Evolutionary conservation across 2,113 vertebrate species (phyloP), one percentile per base, ranked within the genome.

Genomic region (Myotis lucifugus): DNA sequence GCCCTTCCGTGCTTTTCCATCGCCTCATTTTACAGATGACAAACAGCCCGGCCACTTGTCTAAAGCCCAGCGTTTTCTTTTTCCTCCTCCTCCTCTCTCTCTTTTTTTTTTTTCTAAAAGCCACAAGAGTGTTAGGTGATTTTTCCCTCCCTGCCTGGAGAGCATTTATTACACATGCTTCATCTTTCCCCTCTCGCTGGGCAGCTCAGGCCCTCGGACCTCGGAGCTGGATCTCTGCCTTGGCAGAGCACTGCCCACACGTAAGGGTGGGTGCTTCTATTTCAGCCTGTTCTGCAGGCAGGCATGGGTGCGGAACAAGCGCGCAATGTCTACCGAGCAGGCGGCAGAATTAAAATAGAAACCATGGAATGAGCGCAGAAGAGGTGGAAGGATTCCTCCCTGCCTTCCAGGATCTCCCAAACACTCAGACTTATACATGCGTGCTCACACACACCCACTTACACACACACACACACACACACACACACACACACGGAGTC

Each of bases 11-110:
- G 92, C 93, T 98, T 98, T 98, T 98, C 97, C 96, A 98, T 96
- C 78, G 81, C 96, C 97, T 98, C 96, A 96, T 93, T 98, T 98
- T 90, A 95, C 78, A 96, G 74, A 96, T 92, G 97, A 97, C 90
- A 85, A 97, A 87, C 93, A 98, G 78, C 78, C 93, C 15, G 8
- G 95, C 93, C 86, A 32, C 93, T 98, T 97, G 96, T 96, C 96
- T 97, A 85, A 93, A 92, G 34, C 90, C 95, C 95, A 83, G 23
- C 61, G 5, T 15, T 97, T 87, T 87, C 77, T 87, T 95, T 97
- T 86, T 48, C 93, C 83, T 92, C 61, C 54, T 67, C 3, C 42
- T 84, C n/a, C 37, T 85, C 48, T 72, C 76, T 88, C 15, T 66
- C 34, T 64, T 78, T 34, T 29, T 15, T 83, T 69, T 74, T 32